Percentiles rank a stretch among this genome's conserved stretches.
These are phyloP conservation scores for Callipepla californica DNA, from an alignment of 2,113 vertebrate genomes.

Conservation along the genomic window DNA sequence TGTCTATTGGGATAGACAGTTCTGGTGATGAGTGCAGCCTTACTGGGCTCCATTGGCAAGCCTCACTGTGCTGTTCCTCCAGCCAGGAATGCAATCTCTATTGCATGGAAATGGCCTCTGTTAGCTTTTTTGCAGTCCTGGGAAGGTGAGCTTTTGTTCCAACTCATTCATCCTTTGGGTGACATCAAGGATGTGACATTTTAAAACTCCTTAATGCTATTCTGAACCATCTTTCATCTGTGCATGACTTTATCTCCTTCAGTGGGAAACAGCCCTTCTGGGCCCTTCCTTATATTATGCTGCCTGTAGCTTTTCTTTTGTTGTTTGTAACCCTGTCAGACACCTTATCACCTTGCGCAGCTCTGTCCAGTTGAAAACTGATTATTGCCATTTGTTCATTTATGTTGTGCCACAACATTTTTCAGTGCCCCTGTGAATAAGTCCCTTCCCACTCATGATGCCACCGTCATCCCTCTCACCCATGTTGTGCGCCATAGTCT, in stretches of 20 bases:
- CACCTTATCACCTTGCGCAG: slow-evolving; percentile 29
- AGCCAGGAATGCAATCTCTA: not conserved
- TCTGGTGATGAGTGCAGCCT: not conserved
- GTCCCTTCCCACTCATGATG: not conserved
- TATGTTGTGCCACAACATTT: not conserved
- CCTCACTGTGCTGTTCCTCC: not conserved
- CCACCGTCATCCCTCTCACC: not conserved
- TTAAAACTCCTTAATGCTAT: slow-evolving; percentile 2
- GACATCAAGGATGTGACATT: slow-evolving; percentile 13
- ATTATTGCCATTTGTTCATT: slow-evolving; percentile 48
- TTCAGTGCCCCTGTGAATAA: not conserved
- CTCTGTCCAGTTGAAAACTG: slow-evolving; percentile 4
- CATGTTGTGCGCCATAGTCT: not conserved
- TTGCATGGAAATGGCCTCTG: not conserved
- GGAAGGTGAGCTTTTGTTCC: not conserved
- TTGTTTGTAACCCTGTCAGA: not conserved
- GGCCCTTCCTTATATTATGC: not conserved
- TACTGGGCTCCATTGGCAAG: not conserved
- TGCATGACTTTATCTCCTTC: slow-evolving; percentile 4
- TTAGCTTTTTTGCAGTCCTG: not conserved
- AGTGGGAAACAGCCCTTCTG: not conserved
- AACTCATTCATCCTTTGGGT: not conserved
- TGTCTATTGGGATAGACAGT: not conserved
- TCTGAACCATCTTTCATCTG: not conserved
- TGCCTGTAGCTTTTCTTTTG: slow-evolving; percentile 26